Evolutionary conservation across 2,113 vertebrate genomes (phyloP).

Genomic region (Blennius ocellaris): DNA sequence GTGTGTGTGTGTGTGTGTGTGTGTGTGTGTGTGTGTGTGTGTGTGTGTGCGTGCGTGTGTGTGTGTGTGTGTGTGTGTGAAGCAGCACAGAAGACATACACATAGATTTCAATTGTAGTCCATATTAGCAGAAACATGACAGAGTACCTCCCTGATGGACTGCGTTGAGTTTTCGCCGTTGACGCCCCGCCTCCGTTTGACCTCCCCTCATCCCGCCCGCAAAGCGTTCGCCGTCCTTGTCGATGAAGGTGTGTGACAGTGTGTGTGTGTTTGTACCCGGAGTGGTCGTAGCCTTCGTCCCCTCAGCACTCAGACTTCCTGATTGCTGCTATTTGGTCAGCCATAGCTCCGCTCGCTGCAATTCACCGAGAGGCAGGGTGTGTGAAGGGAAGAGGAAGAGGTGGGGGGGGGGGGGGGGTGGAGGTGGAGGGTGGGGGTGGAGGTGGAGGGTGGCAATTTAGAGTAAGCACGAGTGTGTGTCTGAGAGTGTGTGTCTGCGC

Average conservation of each 20-base stretch:
- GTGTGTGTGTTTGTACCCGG: conserved; percentile 43
- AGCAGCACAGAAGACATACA: too few species aligned
- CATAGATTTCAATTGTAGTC: too few species aligned
- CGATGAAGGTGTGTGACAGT: conserved; percentile 40
- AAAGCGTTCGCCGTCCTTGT: conserved; percentile 3
- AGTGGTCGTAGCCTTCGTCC: conserved; percentile 65
- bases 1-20: too few species aligned
- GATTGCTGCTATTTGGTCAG: conserved; percentile 77
- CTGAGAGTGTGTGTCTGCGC: conserved; percentile 41
- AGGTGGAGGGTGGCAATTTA: conserved; percentile 69
- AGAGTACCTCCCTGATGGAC: too few species aligned
- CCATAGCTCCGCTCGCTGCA: conserved; percentile 65
- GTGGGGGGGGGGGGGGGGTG: conserved; percentile 6
- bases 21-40: too few species aligned
- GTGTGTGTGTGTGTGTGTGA: too few species aligned
- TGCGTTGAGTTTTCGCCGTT: too few species aligned
- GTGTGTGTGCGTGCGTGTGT: too few species aligned
- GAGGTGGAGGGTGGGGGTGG: conserved; percentile 28
- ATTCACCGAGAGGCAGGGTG: conserved; percentile 57
- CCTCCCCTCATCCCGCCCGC: too few species aligned
- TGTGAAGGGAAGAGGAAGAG: not conserved
- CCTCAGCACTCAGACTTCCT: conserved; percentile 66
- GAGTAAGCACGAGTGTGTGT: conserved; percentile 68
- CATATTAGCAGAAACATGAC: too few species aligned
- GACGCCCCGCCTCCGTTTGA: too few species aligned